These are phyloP conservation scores for Climacteris rufus DNA, from an alignment of 2,113 vertebrate genomes.

Conservation along the genomic window DNA sequence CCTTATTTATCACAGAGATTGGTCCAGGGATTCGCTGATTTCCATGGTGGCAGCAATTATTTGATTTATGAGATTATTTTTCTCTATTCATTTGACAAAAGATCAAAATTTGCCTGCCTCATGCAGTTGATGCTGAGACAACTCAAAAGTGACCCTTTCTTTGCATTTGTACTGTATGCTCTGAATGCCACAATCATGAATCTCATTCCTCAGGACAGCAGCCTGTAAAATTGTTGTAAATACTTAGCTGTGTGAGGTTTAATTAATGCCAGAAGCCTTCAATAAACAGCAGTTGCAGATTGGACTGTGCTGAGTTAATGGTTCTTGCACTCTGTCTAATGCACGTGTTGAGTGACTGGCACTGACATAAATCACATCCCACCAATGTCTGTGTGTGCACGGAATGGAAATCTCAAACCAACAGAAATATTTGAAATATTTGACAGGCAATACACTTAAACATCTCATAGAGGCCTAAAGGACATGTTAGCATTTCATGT, in stretches of 20 bases:
- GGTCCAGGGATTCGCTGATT: background rate
- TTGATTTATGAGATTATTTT: background rate
- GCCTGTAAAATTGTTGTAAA: conserved; percentile 4
- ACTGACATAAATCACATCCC: background rate
- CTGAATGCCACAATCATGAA: background rate
- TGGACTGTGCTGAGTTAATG: conserved; percentile 6
- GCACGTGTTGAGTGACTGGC: background rate
- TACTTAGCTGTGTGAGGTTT: conserved; percentile 6
- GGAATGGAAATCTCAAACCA: background rate
- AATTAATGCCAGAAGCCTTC: conserved; percentile 42
- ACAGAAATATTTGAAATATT: background rate
- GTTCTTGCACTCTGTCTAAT: conserved; percentile 6
- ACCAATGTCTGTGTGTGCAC: background rate
- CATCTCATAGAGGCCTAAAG: background rate
- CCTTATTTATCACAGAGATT: background rate
- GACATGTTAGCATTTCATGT: accelerated
- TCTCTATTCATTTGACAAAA: background rate
- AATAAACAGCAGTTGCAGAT: conserved; percentile 7
- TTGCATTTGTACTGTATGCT: background rate
- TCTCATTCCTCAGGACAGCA: background rate
- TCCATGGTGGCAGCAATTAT: background rate
- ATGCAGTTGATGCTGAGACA: background rate
- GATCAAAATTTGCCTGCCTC: background rate
- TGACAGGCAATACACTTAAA: background rate
- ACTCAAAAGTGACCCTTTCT: background rate